Conservation (phyloP, 1,140 invertebrate species). For the honey bee (Apis mellifera) region DNA sequence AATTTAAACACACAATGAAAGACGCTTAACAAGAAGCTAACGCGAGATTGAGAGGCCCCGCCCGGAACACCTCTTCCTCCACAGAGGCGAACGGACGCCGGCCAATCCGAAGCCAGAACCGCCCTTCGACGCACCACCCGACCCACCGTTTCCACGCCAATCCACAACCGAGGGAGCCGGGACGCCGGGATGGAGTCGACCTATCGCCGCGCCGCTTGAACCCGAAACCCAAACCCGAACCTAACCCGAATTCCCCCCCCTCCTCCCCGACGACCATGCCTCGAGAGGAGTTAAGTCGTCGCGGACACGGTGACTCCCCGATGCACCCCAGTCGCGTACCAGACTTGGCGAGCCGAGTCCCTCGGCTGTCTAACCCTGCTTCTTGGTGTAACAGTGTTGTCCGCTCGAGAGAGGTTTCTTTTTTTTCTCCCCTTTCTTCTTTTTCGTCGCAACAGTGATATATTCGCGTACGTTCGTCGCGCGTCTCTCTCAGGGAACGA, state of each 20-base stretch:
- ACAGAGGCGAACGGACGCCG: conserved; percentile 57
- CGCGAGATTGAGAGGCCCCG: conserved; percentile 82
- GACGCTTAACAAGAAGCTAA: conserved; percentile 83
- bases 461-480: too few relatives aligned
- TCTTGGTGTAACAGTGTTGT: not conserved
- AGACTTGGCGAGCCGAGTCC: conserved; percentile 58
- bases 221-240: conserved; percentile 28
- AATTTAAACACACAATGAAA: conserved; percentile 83
- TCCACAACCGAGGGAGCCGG: conserved; percentile 34
- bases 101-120: conserved; percentile 69
- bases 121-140: conserved; percentile 42
- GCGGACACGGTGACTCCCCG: conserved; percentile 46
- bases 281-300: conserved; percentile 50
- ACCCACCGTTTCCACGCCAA: conserved; percentile 53
- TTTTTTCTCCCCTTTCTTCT: too few relatives aligned
- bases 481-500: too few relatives aligned
- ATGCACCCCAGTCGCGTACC: conserved; percentile 61
- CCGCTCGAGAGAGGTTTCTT: too few relatives aligned
- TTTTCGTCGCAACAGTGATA: too few relatives aligned
- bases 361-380: conserved; percentile 38
- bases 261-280: conserved; percentile 18
- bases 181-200: conserved; percentile 19
- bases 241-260: conserved; percentile 1
- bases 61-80: conserved; percentile 70
- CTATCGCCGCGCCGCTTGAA: conserved; percentile 21